phyloP scores from a whole-genome alignment of 2,888 invertebrate species.

The Caenorhabditis sp. region DNA sequence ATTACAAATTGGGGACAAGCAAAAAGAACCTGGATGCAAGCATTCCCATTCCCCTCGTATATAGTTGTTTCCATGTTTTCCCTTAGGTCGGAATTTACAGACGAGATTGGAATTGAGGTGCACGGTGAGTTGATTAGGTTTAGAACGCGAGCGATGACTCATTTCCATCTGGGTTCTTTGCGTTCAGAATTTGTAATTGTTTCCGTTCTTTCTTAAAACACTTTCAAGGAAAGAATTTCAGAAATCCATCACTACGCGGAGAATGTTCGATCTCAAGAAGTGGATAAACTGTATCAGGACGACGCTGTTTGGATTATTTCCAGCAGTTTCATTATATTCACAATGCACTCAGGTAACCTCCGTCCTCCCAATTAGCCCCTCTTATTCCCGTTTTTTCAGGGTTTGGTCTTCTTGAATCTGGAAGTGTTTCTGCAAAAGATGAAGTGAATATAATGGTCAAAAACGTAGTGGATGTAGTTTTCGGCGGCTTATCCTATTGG shows the following conservation, averaged over 20 bases:
- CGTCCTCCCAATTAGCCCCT: neutral
- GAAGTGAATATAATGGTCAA: constrained; percentile 89
- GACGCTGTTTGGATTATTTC: constrained; percentile 77
- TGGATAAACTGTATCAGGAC: constrained; percentile 72
- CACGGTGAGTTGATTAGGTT: constrained; percentile 23
- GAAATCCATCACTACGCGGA: constrained; percentile 69
- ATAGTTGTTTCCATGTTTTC: constrained; percentile 13
- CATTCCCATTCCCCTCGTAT: neutral
- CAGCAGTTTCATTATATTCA: constrained; percentile 76
- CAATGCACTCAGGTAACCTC: constrained; percentile 75
- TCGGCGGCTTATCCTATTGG: constrained; percentile 95
- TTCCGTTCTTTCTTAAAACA: neutral
- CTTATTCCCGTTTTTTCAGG: constrained; percentile 55
- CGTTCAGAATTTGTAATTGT: constrained; percentile 3
- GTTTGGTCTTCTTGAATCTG: constrained; percentile 77
- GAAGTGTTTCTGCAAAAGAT: constrained; percentile 77
- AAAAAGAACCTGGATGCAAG: constrained; percentile 1
- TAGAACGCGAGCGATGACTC: neutral
- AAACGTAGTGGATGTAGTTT: constrained; percentile 87
- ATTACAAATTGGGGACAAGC: constrained; percentile 15
- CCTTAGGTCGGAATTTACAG: constrained; percentile 3
- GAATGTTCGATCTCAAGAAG: constrained; percentile 50
- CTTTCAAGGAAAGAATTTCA: constrained; percentile 24
- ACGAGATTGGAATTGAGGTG: constrained; percentile 13
- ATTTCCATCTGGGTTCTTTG: constrained; percentile 5